Evolutionary conservation across 2,113 vertebrate genomes (phyloP).

Genomic region (Hippolais icterina): DNA sequence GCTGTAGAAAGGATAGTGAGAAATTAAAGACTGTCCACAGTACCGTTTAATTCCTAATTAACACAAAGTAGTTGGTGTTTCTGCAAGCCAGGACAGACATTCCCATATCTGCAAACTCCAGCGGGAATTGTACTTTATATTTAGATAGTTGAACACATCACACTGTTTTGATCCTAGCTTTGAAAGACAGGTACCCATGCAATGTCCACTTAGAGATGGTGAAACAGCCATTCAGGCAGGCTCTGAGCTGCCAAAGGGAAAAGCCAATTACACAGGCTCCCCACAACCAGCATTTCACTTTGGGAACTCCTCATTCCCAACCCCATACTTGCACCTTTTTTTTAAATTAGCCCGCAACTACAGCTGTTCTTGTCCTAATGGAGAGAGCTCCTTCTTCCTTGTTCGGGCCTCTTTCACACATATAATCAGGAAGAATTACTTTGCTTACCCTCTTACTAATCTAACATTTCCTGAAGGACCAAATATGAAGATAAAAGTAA

Average conservation of each 20-base stretch:
- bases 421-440: neutral
- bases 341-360: neutral
- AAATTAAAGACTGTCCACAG: neutral
- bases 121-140: neutral
- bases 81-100: neutral
- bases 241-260: neutral
- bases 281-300: neutral
- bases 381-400: neutral
- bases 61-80: neutral
- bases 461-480: slow-evolving; percentile 1
- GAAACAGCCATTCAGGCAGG: neutral
- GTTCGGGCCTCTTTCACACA: neutral
- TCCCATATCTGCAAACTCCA: neutral
- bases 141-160: neutral
- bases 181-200: neutral
- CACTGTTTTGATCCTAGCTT: neutral
- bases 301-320: neutral
- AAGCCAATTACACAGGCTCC: neutral
- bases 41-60: neutral
- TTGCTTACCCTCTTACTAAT: neutral
- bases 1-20: neutral
- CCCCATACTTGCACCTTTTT: neutral
- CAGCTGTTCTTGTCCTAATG: neutral
- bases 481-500: slow-evolving; percentile 26
- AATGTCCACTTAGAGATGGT: neutral